These are phyloP conservation scores for Scomber scombrus DNA, from an alignment of 2,113 vertebrate genomes.

Conservation along the genomic window DNA sequence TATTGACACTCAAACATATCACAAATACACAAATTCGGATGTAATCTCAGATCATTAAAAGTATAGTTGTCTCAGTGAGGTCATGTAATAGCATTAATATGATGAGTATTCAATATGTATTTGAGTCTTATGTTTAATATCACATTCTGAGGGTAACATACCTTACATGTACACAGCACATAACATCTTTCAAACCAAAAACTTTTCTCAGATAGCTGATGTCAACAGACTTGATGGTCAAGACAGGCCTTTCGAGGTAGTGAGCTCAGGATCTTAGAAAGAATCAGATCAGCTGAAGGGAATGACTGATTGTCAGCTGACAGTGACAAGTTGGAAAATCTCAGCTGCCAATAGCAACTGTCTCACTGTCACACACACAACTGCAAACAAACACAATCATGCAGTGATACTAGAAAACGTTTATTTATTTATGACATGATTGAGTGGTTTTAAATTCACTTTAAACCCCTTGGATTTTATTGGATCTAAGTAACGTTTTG, in stretches of 20 bases:
- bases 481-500: background rate
- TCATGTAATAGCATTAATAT: background rate
- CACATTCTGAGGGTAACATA: background rate
- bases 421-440: background rate
- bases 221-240: constrained; percentile 38
- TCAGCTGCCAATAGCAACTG: constrained; percentile 44
- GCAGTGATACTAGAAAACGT: constrained; percentile 32
- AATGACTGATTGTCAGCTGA: constrained; percentile 71
- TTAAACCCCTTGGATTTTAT: background rate
- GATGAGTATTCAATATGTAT: background rate
- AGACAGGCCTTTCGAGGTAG: background rate
- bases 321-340: constrained; percentile 64
- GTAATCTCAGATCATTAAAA: too few species aligned
- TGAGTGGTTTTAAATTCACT: constrained; percentile 16
- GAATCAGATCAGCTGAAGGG: constrained; percentile 44
- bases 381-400: constrained; percentile 16
- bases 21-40: too few species aligned
- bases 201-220: constrained; percentile 20
- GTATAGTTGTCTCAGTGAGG: too few species aligned
- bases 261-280: constrained; percentile 36
- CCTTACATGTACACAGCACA: background rate
- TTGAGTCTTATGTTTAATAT: constrained; percentile 4
- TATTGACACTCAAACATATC: too few species aligned
- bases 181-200: background rate
- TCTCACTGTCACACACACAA: constrained; percentile 39